Evolutionary conservation across 2,797 vertebrate genomes (phyloP).

Genomic region (Falco naumanni): DNA sequence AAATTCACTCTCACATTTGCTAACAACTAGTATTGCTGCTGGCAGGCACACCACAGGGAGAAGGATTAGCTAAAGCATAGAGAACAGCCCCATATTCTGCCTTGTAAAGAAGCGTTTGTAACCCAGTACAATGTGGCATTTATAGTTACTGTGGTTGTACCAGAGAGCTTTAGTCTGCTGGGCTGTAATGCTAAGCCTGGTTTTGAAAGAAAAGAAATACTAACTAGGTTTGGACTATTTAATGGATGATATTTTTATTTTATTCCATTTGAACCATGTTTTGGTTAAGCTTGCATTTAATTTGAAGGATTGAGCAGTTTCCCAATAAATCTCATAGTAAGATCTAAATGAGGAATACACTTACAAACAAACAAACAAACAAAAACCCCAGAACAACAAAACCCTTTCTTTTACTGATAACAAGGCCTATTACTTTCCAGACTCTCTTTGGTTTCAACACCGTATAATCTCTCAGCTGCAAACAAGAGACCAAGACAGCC

Average conservation of each 20-base stretch:
- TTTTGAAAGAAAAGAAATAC: neutral
- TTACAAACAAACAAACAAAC: neutral
- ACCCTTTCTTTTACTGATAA: slow-evolving; percentile 27
- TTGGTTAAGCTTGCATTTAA: slow-evolving; percentile 4
- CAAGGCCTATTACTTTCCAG: slow-evolving; percentile 47
- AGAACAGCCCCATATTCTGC: neutral
- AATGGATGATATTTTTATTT: neutral
- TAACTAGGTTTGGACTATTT: neutral
- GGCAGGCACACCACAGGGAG: neutral
- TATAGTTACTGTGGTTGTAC: neutral
- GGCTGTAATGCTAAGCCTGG: neutral
- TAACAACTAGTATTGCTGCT: neutral
- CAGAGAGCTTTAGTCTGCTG: neutral
- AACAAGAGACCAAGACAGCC: slow-evolving; percentile 34
- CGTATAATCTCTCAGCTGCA: slow-evolving; percentile 33
- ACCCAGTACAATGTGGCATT: neutral
- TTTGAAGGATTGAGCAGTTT: slow-evolving; percentile 6
- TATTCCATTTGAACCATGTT: neutral
- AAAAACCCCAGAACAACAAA: neutral
- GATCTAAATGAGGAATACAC: slow-evolving; percentile 3
- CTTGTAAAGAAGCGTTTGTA: neutral
- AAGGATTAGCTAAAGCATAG: neutral
- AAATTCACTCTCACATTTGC: neutral
- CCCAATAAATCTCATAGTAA: neutral
- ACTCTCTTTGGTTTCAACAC: slow-evolving; percentile 40